Evolutionary conservation across 2,888 invertebrate genomes (phyloP), one percentile per base, ranked within the genome.

Genomic region (Clivina fossor): DNA sequence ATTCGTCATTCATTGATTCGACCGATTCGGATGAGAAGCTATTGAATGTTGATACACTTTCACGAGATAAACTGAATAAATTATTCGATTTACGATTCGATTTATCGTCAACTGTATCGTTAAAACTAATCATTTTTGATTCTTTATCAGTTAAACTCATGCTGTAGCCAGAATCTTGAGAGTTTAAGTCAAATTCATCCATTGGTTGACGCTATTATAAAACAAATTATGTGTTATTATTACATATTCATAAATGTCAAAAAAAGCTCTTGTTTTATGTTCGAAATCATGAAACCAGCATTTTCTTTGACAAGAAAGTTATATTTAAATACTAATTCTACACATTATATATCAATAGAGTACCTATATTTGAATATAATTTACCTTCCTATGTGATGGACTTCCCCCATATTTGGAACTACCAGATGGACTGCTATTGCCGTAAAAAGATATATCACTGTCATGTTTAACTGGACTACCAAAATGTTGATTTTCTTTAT

Each of bases 1-100:
- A 84, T 41, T 82, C 84, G 62, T 85, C 85, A 68, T 84, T 83
- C 66, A 78, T 78, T 15, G 81, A 81, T 56, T 80, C 80, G 69
- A 75, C 74, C 22, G 82, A 82, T 24, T 77, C 77, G 1, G 77
- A 75, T 3, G 79, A 80, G 15, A 81, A 71, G 58, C 76, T 78
- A 33, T 76, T 74, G 57, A 76, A 76, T 5, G 78, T 68, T 1
- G 65, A 59, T 13, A 22, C 19, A 19, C 22, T 47, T n/a, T n/a
- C n/a, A n/a, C n/a, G n/a, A n/a, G n/a, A n/a, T n/a, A n/a, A n/a
- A 22, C 22, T 33, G 32, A 33, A 22, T 28, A 8, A 13, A 28
- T 20, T 44, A 15, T 28, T 33, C 18, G 9, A 33, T 50, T 18
- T 18, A 1, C 46, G 18, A 1, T 46, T 28, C n/a, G 7, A 43